Conservation (phyloP, 2,888 invertebrate species). For the Deilephila elpenor region DNA sequence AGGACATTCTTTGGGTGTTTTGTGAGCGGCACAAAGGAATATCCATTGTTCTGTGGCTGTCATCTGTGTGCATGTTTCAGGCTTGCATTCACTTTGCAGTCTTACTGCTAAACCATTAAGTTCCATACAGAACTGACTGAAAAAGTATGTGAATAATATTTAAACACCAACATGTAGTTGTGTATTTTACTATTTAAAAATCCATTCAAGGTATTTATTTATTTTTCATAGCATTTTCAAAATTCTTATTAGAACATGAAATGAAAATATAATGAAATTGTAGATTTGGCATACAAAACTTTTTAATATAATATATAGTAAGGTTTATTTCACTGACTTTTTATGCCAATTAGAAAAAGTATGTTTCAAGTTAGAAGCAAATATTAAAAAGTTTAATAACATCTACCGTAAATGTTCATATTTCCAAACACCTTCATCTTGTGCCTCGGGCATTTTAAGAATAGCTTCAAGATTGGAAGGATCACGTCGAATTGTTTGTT, state of each 20-base stretch:
- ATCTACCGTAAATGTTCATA: constrained; percentile 97
- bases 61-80: constrained; percentile 99
- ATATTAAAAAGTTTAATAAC: too few relatives aligned
- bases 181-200: neutral
- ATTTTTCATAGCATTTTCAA: neutral
- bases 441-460: constrained; percentile 97
- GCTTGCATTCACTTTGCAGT: constrained; percentile 97
- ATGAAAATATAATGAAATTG: too few relatives aligned
- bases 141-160: constrained; percentile 9
- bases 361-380: neutral
- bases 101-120: constrained; percentile 98
- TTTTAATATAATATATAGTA: too few relatives aligned
- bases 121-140: constrained; percentile 99
- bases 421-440: constrained; percentile 99
- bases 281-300: too few relatives aligned
- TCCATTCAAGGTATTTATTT: neutral
- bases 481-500: constrained; percentile 97
- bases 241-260: neutral
- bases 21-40: constrained; percentile 99
- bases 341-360: neutral
- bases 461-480: constrained; percentile 97
- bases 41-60: constrained; percentile 99
- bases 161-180: neutral
- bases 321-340: too few relatives aligned
- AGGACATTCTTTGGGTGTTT: constrained; percentile 99